Percentiles rank a stretch among this genome's conserved stretches.
phyloP scores from a whole-genome alignment of 2,797 vertebrate genomes.

The Semaprochilodus insignis region DNA sequence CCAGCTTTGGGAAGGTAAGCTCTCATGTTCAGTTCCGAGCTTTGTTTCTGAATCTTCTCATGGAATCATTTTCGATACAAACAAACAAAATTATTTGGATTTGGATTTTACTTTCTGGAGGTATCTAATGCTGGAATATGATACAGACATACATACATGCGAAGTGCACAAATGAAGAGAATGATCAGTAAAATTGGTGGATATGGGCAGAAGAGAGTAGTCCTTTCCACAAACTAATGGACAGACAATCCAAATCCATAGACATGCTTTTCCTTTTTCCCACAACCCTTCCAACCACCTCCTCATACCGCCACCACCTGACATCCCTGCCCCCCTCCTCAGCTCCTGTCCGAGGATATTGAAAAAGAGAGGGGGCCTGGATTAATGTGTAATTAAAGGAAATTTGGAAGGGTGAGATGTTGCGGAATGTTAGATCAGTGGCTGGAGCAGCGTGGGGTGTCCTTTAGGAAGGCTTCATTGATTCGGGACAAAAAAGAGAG shows the following conservation, averaged over 20 bases:
- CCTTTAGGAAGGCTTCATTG: constrained; percentile 99
- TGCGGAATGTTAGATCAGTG: constrained; percentile 99
- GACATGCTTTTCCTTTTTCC: constrained; percentile 80
- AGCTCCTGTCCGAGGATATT: constrained; percentile 91
- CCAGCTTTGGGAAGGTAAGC: constrained; percentile 97
- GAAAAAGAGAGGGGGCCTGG: constrained; percentile 97
- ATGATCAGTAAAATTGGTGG: constrained; percentile 3
- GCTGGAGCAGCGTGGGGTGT: constrained; percentile 99
- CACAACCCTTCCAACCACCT: constrained; percentile 82
- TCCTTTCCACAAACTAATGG: constrained; percentile 61
- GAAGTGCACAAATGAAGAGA: not conserved
- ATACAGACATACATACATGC: not conserved
- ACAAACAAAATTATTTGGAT: not conserved
- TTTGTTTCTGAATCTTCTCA: not conserved
- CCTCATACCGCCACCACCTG: constrained; percentile 73
- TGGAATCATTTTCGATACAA: not conserved
- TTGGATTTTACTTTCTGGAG: not conserved
- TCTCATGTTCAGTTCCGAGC: not conserved
- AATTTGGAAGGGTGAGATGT: constrained; percentile 99
- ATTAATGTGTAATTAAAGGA: constrained; percentile 99
- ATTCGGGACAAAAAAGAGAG: constrained; percentile 93
- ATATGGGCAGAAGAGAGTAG: constrained; percentile 21
- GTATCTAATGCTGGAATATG: not conserved
- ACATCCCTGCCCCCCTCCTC: constrained; percentile 68
- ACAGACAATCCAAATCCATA: constrained; percentile 76